Evolutionary conservation across 2,113 vertebrate genomes (phyloP).

Genomic region (Anolis sagrei): DNA sequence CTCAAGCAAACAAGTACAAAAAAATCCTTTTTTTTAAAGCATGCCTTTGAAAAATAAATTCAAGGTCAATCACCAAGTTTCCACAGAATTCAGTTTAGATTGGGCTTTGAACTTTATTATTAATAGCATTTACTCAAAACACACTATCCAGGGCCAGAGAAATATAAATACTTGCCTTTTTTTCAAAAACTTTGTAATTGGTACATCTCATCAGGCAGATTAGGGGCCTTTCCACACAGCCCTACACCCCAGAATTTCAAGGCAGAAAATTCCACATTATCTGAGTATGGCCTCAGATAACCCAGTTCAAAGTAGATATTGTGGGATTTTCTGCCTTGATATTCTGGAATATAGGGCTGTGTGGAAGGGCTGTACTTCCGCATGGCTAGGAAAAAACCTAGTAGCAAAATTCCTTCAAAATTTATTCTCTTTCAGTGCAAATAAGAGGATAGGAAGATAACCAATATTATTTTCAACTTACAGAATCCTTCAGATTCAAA

Average conservation of each 20-base stretch:
- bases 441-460: not conserved
- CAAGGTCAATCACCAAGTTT: not conserved
- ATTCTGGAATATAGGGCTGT: too few species aligned
- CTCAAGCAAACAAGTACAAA: too few species aligned
- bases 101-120: not conserved
- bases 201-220: slow-evolving; percentile 4
- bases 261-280: too few species aligned
- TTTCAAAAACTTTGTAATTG: not conserved
- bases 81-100: not conserved
- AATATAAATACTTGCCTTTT: not conserved
- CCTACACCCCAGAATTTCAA: too few species aligned
- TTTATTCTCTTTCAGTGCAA: slow-evolving; percentile 1
- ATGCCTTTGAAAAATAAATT: not conserved
- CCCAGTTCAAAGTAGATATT: too few species aligned
- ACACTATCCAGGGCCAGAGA: not conserved
- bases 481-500: slow-evolving; percentile 49
- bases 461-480: not conserved
- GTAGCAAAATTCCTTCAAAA: not conserved
- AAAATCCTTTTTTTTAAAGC: not conserved
- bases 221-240: too few species aligned
- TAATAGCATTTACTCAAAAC: not conserved
- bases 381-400: not conserved
- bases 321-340: too few species aligned
- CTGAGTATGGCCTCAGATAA: too few species aligned
- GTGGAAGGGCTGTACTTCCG: too few species aligned